Percentiles rank a stretch among this genome's conserved stretches.
Evolutionary conservation across 2,113 vertebrate species (phyloP).

Genomic region (Phrynocephalus versicolor): DNA sequence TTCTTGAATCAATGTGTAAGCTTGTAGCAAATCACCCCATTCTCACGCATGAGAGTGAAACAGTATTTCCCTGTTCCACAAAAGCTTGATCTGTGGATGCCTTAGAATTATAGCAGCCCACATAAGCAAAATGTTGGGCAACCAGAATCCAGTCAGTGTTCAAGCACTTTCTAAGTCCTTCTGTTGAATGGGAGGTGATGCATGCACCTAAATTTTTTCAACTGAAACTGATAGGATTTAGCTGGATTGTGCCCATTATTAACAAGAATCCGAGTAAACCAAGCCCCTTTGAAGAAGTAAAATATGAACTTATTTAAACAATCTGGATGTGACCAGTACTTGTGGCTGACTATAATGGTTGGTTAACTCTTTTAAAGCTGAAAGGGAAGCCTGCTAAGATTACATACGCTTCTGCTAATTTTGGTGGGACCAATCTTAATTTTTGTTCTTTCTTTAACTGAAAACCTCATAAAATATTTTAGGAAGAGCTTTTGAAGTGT

Average conservation of each 20-base stretch:
- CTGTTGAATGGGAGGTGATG: not conserved
- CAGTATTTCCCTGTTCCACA: no score
- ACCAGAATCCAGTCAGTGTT: not conserved
- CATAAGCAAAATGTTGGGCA: not conserved
- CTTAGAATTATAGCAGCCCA: not conserved
- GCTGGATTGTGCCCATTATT: not conserved
- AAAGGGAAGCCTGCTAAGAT: not conserved
- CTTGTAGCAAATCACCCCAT: no score
- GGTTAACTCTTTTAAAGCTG: not conserved
- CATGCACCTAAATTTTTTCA: not conserved
- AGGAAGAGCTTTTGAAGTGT: not conserved
- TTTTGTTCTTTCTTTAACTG: fast-evolving
- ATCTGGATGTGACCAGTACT: not conserved
- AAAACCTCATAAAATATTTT: not conserved
- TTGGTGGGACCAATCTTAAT: not conserved
- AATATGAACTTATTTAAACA: not conserved
- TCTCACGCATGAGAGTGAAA: no score
- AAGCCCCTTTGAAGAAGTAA: no score
- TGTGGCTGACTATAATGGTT: not conserved
- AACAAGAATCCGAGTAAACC: not conserved
- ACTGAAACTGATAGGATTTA: not conserved
- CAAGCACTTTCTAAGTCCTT: not conserved
- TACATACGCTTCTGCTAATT: not conserved
- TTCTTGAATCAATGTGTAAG: no score
- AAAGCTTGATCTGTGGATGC: not conserved